Percentiles rank a stretch among this genome's conserved stretches.
Conservation (phyloP, 2,888 invertebrate species). For the Drosophila monieri region DNA sequence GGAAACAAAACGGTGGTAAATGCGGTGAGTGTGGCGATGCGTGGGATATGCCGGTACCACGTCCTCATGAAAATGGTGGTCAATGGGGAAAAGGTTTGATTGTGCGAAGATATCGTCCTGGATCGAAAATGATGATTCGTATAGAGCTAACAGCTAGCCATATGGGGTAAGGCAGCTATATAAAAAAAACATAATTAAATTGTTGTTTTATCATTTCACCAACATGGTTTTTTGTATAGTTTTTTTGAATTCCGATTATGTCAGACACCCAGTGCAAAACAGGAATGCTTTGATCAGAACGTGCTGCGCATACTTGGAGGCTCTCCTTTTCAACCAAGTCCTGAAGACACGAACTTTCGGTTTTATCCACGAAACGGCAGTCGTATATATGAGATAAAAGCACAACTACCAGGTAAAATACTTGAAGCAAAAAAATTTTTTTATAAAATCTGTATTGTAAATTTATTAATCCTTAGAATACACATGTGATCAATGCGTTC, state of each 20-base stretch:
- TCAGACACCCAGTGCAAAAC: slow-evolving; percentile 89
- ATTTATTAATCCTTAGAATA: slow-evolving; percentile 83
- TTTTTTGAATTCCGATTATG: slow-evolving; percentile 94
- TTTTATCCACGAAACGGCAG: slow-evolving; percentile 92
- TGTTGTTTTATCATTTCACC: not conserved
- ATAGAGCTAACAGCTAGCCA: slow-evolving; percentile 95
- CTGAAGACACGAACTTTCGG: slow-evolving; percentile 85
- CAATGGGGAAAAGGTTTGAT: slow-evolving; percentile 92
- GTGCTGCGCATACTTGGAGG: slow-evolving; percentile 86
- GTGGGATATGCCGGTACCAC: slow-evolving; percentile 89
- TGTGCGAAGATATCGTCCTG: slow-evolving; percentile 90
- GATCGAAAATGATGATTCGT: slow-evolving; percentile 88
- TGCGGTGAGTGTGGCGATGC: slow-evolving; percentile 95
- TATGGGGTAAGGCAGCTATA: slow-evolving; percentile 85
- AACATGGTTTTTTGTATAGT: slow-evolving; percentile 48
- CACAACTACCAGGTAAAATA: slow-evolving; percentile 85
- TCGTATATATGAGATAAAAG: slow-evolving; percentile 90
- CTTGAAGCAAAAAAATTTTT: not conserved
- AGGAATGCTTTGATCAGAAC: slow-evolving; percentile 91
- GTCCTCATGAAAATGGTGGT: slow-evolving; percentile 93
- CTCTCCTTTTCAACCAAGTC: slow-evolving; percentile 82
- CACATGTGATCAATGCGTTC: slow-evolving; percentile 91
- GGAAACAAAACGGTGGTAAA: slow-evolving; percentile 91
- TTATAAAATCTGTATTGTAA: not conserved
- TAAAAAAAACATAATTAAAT: not conserved